Evolutionary conservation across 2,888 invertebrate species (phyloP), one percentile per base, ranked within the genome.

Genomic region (Scaptomyza tumidula): DNA sequence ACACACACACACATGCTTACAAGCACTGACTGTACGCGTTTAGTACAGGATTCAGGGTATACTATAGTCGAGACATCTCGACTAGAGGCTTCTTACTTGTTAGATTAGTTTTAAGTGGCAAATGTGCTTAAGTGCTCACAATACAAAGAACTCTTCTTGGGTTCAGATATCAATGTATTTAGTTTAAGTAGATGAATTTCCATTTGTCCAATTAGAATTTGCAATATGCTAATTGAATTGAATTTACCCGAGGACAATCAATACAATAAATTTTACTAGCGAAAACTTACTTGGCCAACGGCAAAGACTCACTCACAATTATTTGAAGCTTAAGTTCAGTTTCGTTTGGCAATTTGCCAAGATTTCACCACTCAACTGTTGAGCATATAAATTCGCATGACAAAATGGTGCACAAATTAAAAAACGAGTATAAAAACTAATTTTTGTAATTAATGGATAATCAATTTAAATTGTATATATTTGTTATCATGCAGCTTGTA

Each of bases 91-190:
- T 24, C 24, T 24, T 24, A 5, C 24, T 24, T 24, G 24, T 24
- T 24, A 10, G 13, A 14, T 39, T 3, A 3, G 6, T 14, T 49
- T 16, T 35, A 46, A 41, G 33, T 41, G 46, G 46, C 53, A 33
- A 39, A 29, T 69, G 55, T 61, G 50, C 52, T 60, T 68, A 66
- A 78, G 63, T 69, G 71, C 48, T 11, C 75, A 60, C 61, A 71
- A 6, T n/a, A 2, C 58, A 75, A 84, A 49, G 67, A 63, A 73
- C 44, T 61, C 11, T 14, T 16, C 48, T 31, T 14, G 31, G 19
- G 27, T 24, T 33, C 48, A 31, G 35, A 35, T 49, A 29, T 19
- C n/a, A 14, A 39, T 16, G 19, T 50, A 29, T 19, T 29, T 60
- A 52, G 54, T 53, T 16, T 14, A 57, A 59, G 9, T 9, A 72